Base-by-base conservation (phyloP, 2,888 invertebrate genomes). In the Clunio marinus region DNA sequence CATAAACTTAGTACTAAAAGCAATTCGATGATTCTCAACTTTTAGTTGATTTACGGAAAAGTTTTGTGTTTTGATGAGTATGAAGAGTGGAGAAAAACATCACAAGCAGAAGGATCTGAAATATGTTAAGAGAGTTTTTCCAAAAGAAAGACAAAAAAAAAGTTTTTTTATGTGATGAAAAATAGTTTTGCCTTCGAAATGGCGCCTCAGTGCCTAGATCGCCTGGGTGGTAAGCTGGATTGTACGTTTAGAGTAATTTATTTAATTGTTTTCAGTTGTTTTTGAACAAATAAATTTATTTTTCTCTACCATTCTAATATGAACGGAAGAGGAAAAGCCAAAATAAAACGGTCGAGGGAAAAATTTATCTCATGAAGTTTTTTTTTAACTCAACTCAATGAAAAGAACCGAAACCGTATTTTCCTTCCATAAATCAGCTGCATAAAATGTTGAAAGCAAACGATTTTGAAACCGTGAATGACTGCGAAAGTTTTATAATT, bases 261-360 rank as follows among this genome's bases (percentile, higher is more conserved):
- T 63, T 63, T 63, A 63, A 63, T 63, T 63, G 63, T 63, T 63
- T 60, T 60, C 35, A 57, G 57, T 57, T 57, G 25, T 24, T 57
- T 57, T 57, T 27, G 27, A 57, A 57, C 57, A 57, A 57, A 57
- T 57, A 57, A 57, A 57, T n/a, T 57, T 57, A n/a, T 57, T 57
- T 10, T 24, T 22, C 3, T 51, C 24, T 57, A 13, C 57, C 57
- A 13, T 22, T 57, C 27, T 32, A 27, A 32, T 32, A 25, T 28
- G 46, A 60, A 60, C 27, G 13, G 41, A 22, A n/a, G n/a, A n/a
- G n/a, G n/a, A n/a, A n/a, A n/a, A n/a, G n/a, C n/a, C n/a, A n/a
- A n/a, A n/a, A 15, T n/a, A 20, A 24, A 59, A 59, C 28, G 10
- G 35, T 24, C 28, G 22, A 20, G 37, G 15, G 46, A 4, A 60